phyloP scores from a whole-genome alignment of 2,888 invertebrate species.

The Dryococelus australis region DNA sequence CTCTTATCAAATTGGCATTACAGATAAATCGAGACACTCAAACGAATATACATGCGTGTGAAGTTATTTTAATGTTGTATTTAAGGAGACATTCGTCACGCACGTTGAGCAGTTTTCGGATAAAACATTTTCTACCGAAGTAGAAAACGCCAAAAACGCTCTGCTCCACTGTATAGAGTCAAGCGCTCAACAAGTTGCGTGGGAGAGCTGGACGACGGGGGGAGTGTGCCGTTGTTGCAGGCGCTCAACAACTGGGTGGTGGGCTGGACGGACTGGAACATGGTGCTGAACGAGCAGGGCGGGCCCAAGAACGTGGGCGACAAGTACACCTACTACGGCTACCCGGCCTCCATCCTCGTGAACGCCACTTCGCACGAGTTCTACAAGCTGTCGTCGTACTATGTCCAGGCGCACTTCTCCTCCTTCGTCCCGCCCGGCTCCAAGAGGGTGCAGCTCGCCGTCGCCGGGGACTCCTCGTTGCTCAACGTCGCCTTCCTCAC shows the following conservation, averaged over 20 bases:
- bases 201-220: too few species aligned
- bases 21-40: too few species aligned
- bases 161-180: too few species aligned
- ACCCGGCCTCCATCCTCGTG: slow-evolving; percentile 75
- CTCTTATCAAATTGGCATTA: too few species aligned
- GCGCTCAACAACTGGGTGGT: slow-evolving; percentile 77
- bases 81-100: too few species aligned
- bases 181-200: too few species aligned
- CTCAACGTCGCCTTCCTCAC: slow-evolving; percentile 61
- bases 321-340: slow-evolving; percentile 63
- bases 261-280: slow-evolving; percentile 93
- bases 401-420: slow-evolving; percentile 63
- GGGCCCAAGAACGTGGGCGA: slow-evolving; percentile 85
- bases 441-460: slow-evolving; percentile 53
- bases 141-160: too few species aligned
- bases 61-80: too few species aligned
- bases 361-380: slow-evolving; percentile 71
- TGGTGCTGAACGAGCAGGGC: slow-evolving; percentile 74
- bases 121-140: too few species aligned
- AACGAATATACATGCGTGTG: too few species aligned
- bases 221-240: slow-evolving; percentile 67
- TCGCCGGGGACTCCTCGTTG: slow-evolving; percentile 55
- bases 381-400: slow-evolving; percentile 89
- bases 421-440: slow-evolving; percentile 64
- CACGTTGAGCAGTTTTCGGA: too few species aligned